Evolutionary conservation across 1,140 invertebrate genomes (phyloP), one percentile per base, ranked within the genome.

Genomic region (Leptinotarsa lineolata): DNA sequence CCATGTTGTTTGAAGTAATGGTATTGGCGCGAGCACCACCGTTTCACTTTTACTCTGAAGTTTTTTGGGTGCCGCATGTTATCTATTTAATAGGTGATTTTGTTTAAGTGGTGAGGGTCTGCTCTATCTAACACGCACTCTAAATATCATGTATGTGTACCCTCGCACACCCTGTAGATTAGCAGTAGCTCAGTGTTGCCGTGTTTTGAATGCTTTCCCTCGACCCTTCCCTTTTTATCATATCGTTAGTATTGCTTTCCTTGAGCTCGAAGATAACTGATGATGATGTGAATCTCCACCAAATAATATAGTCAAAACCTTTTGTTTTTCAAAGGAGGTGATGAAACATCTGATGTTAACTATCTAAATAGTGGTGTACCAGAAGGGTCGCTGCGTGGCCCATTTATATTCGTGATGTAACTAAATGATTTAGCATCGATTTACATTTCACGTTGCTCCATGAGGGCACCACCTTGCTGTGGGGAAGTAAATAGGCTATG

Each of bases 111-210:
- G 54, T 70, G 68, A 67, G 66, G 69, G 44, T 69, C 68, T 77
- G 67, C 68, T 77, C 48, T 68, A 71, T 67, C 30, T 73, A 66
- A 73, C 54, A 73, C 68, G 68, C 73, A 63, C 60, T 59, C 39
- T 22, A 68, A 58, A 24, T 64, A 77, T 69, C 72, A 64, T 76
- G 75, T 74, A 76, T 78, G 73, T 73, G 68, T 73, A 73, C 72
- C 72, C 73, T 78, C 74, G 77, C 77, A 78, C 77, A 72, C 74
- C 77, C 77, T 74, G 73, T 78, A 76, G 64, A 69, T 73, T 74
- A 73, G 75, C 72, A 74, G 76, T 74, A 77, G 72, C 72, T 69
- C 74, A 71, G 46, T 74, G 73, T 74, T 71, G 68, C 69, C 73
- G 70, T 16, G 60, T 71, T 71, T 59, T 15, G 21, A 15, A 54